phyloP scores from a whole-genome alignment of 2,113 vertebrate species.

The Syrrhaptes paradoxus region DNA sequence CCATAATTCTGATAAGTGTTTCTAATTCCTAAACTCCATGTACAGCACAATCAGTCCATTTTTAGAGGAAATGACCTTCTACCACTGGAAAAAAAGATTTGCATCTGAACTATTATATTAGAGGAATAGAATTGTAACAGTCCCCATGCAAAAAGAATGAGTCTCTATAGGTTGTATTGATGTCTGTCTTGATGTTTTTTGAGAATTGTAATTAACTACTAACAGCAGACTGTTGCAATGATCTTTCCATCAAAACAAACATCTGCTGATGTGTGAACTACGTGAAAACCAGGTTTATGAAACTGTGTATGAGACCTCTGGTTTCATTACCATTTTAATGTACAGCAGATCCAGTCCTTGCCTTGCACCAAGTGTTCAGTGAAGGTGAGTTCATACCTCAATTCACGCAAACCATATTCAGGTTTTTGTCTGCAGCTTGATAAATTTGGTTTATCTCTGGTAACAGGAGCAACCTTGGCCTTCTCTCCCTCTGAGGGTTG shows the following conservation, averaged over 20 bases:
- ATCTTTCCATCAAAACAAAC: not conserved
- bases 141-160: not conserved
- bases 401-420: not conserved
- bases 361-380: not conserved
- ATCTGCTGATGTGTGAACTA: not conserved
- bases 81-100: not conserved
- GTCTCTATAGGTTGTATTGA: not conserved
- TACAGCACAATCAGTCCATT: not conserved
- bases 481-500: fast-evolving
- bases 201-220: not conserved
- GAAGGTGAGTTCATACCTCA: not conserved
- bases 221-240: not conserved
- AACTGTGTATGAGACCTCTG: not conserved
- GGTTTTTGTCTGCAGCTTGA: not conserved
- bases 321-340: not conserved
- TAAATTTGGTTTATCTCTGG: not conserved
- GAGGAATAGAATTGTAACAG: not conserved
- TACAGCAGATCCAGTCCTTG: not conserved
- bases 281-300: not conserved
- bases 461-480: not conserved
- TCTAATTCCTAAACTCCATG: not conserved
- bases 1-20: not conserved
- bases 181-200: not conserved
- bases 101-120: not conserved
- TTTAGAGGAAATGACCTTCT: not conserved